Percentiles rank a stretch among this genome's conserved stretches.
Conservation (phyloP, 1,140 invertebrate genomes). For the Drosophila tropicalis region DNA sequence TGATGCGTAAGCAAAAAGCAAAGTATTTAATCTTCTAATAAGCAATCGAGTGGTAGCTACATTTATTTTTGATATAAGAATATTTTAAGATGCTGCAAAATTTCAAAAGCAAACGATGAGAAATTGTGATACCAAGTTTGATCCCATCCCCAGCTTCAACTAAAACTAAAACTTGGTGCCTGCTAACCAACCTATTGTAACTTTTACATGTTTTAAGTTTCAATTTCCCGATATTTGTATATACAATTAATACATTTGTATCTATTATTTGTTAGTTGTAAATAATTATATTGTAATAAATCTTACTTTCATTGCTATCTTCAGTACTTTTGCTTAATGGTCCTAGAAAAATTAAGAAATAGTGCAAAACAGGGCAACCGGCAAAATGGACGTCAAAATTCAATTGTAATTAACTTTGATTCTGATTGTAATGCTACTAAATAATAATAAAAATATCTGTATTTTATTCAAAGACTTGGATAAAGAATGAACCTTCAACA, state of each 20-base stretch:
- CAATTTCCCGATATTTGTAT: conserved; percentile 41
- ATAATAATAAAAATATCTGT: conserved; percentile 3
- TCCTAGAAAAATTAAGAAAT: no score
- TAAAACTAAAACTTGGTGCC: conserved; percentile 15
- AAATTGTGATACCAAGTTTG: conserved; percentile 65
- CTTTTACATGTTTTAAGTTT: background rate
- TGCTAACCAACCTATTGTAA: background rate
- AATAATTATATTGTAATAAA: conserved; percentile 22
- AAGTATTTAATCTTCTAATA: conserved; percentile 25
- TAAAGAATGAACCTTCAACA: conserved; percentile 68
- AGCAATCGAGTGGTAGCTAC: conserved; percentile 30
- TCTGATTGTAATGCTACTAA: no score
- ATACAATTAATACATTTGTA: conserved; percentile 34
- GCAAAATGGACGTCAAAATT: no score
- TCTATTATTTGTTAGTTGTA: conserved; percentile 31
- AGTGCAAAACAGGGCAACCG: no score
- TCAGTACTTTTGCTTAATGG: background rate
- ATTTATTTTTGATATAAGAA: conserved; percentile 59
- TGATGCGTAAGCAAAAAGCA: conserved; percentile 53
- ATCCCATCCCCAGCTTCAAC: conserved; percentile 37
- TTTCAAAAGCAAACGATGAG: conserved; percentile 48
- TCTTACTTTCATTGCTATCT: background rate
- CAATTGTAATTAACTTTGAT: no score
- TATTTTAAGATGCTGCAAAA: conserved; percentile 61
- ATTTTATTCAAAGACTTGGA: conserved; percentile 66